These are phyloP conservation scores for Campylorhamphus procurvoides DNA, from an alignment of 2,113 vertebrate species.

Conservation along the genomic window DNA sequence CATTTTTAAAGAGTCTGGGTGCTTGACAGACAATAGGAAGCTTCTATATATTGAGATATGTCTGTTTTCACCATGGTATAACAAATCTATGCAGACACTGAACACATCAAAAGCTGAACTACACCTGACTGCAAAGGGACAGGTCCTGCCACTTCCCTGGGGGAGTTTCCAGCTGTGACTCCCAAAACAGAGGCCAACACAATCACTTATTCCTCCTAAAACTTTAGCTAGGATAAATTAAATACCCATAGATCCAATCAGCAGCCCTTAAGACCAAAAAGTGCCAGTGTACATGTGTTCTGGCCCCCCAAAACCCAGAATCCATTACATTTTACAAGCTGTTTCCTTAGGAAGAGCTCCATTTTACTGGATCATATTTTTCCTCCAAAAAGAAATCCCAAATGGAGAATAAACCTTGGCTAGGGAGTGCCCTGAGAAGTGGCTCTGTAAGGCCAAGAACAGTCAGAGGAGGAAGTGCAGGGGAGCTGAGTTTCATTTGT, in stretches of 20 bases:
- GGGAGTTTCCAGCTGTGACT: neutral
- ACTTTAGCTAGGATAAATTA: accelerated
- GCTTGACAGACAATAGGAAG: neutral
- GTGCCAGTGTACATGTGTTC: neutral
- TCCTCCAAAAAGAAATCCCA: neutral
- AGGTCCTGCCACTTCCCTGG: neutral
- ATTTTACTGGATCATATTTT: neutral
- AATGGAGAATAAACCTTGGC: neutral
- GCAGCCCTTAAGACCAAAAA: neutral
- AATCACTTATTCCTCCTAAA: neutral
- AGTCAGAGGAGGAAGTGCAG: neutral
- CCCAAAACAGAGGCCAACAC: neutral
- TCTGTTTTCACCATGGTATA: neutral
- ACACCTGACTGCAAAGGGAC: neutral
- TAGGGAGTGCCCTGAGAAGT: accelerated
- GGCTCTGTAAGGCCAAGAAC: neutral
- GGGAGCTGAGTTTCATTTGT: neutral
- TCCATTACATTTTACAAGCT: neutral
- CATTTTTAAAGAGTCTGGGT: neutral
- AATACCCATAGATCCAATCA: neutral
- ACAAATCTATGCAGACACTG: neutral
- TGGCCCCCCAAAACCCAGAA: neutral
- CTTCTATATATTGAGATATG: accelerated
- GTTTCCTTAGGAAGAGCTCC: neutral
- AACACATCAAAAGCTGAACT: neutral